Percentiles rank a stretch among this genome's conserved stretches.
phyloP scores from a whole-genome alignment of 2,797 vertebrate species.

The Chromobotia macracanthus region DNA sequence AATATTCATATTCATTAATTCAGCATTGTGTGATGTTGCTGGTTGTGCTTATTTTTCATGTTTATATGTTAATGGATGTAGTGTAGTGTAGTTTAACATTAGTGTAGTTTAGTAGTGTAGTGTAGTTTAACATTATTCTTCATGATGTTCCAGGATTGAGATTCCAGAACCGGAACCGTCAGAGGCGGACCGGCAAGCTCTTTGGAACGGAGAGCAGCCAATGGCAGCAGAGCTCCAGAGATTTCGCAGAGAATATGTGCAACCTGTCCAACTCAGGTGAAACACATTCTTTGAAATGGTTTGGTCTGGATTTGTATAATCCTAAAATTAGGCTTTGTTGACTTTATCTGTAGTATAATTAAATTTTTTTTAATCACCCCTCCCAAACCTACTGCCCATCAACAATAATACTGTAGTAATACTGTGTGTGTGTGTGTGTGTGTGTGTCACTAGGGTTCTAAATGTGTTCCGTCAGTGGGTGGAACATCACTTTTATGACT shows the following conservation, averaged over 20 bases:
- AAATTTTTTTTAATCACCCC: too few relatives aligned
- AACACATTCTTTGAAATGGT: background rate
- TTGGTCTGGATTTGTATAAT: background rate
- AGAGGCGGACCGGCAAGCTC: slow-evolving; percentile 88
- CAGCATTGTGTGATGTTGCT: background rate
- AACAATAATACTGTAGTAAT: background rate
- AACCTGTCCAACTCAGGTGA: slow-evolving; percentile 97
- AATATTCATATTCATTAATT: background rate
- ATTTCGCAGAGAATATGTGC: slow-evolving; percentile 95
- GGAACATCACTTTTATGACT: slow-evolving; percentile 98
- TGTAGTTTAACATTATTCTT: background rate
- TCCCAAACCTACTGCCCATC: slow-evolving; percentile 4
- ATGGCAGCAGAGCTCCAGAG: slow-evolving; percentile 93
- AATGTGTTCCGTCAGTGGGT: slow-evolving; percentile 99
- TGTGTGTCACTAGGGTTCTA: slow-evolving; percentile 80
- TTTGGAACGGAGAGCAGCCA: slow-evolving; percentile 94
- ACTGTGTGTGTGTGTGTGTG: slow-evolving; percentile 16
- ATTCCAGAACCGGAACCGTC: slow-evolving; percentile 95
- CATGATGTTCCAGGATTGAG: slow-evolving; percentile 83
- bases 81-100: too few relatives aligned
- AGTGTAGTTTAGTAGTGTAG: too few relatives aligned
- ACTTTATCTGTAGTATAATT: background rate
- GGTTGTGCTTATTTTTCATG: background rate
- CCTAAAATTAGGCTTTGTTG: background rate
- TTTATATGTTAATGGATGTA: background rate